Evolutionary conservation across 2,113 vertebrate species (phyloP).

Genomic region (Heloderma charlesbogerti): DNA sequence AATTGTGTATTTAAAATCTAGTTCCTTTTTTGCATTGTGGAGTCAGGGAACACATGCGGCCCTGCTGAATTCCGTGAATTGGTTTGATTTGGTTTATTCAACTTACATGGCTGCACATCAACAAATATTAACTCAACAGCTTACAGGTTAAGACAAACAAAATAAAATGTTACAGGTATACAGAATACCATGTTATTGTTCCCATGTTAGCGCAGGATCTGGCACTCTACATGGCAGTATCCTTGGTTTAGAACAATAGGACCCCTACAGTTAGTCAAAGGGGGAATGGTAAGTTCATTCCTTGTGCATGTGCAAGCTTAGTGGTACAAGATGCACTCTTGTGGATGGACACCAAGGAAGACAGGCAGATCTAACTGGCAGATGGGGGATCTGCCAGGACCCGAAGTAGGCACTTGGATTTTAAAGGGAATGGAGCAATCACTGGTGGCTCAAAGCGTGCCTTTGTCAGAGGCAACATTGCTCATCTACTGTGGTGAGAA

Average conservation of each 20-base stretch:
- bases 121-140: too few species aligned
- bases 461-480: neutral
- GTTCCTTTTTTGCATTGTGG: neutral
- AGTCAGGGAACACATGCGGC: neutral
- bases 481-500: neutral
- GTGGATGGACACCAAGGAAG: neutral
- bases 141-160: too few species aligned
- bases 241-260: too few species aligned
- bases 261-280: too few species aligned
- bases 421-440: neutral
- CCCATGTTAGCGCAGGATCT: neutral
- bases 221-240: neutral
- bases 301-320: neutral
- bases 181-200: too few species aligned
- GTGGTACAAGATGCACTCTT: neutral
- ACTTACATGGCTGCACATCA: too few species aligned
- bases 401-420: neutral
- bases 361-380: neutral
- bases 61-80: too few species aligned
- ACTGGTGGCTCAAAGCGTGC: neutral
- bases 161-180: too few species aligned
- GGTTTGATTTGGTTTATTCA: too few species aligned
- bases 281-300: neutral
- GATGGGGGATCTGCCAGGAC: neutral
- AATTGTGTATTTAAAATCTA: neutral